A percentile compares a stretch with the other conserved stretches of the same genome.
phyloP scores from a whole-genome alignment of 2,888 invertebrate genomes.

The Psylliodes chrysocephalus region DNA sequence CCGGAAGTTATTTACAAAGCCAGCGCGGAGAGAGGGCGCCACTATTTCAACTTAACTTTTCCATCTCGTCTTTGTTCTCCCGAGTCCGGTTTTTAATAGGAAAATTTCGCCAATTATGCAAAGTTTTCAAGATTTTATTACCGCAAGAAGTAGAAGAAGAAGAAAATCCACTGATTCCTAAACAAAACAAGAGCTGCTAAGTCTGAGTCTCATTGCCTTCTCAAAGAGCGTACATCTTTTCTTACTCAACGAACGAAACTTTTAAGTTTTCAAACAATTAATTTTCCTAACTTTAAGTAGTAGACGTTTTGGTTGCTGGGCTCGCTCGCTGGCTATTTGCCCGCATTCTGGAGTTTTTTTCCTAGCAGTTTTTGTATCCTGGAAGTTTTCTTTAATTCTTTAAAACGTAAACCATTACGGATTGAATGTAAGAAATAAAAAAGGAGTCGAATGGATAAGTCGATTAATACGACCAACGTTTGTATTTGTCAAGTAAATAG shows the following conservation, averaged over 20 bases:
- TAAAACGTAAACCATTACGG: too few species aligned
- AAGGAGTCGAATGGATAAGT: too few species aligned
- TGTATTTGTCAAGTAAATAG: too few species aligned
- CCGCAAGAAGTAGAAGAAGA: not conserved
- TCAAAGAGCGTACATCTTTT: constrained; percentile 18
- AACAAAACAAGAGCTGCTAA: constrained; percentile 14
- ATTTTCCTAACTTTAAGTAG: constrained; percentile 21
- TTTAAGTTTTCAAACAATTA: constrained; percentile 24
- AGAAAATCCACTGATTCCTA: constrained; percentile 9
- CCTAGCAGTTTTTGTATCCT: too few species aligned
- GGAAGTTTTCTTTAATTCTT: too few species aligned
- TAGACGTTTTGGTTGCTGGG: constrained; percentile 13
- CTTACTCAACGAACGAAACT: constrained; percentile 23
- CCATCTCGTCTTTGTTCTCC: not conserved
- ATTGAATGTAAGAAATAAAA: too few species aligned
- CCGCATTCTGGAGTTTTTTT: not conserved
- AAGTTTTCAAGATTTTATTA: constrained; percentile 11
- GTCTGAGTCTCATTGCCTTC: constrained; percentile 5
- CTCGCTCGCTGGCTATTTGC: constrained; percentile 14
- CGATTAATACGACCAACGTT: too few species aligned
- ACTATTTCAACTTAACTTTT: not conserved
- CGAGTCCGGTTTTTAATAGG: constrained; percentile 2
- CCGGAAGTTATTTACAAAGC: not conserved
- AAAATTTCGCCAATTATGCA: constrained; percentile 7
- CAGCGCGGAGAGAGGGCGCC: not conserved